Evolutionary conservation across 2,797 vertebrate genomes (phyloP), one percentile per base, ranked within the genome.

Genomic region (Chloroceryle inda): DNA sequence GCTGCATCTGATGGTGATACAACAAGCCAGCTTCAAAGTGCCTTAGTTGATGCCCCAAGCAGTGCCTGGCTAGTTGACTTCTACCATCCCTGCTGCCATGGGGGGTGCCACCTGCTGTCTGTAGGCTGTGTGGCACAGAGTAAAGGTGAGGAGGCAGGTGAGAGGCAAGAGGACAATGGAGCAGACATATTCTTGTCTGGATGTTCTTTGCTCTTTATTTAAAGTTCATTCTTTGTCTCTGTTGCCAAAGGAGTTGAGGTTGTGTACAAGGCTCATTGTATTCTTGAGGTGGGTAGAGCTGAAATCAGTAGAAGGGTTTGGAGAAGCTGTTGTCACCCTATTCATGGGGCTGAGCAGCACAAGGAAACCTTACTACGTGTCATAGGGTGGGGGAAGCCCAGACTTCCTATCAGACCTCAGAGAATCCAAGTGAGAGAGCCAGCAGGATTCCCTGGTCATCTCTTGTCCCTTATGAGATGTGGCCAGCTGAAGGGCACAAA

Each of bases 401-500:
- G 15, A 31, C 13, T 52, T 64, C 29, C 47, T 74, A 12, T 38
- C 42, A 53, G 55, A 50, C 59, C 10, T 6, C n/a, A 56, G 35
- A 42, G 56, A 61, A 59, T 56, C 26, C 37, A 44, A 29, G 16
- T 0, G 1, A 77, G 29, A 17, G 27, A 42, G 3, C 31, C 42
- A 2, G 0, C 5, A n/a, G 27, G 4, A 16, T 37, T 63, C 31
- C 0, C 1, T 3, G 1, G 0, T 38, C 52, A 33, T 7, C 56
- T 53, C 52, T 56, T 26, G 22, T 49, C 12, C 29, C 19, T 62
- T 66, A 27, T 0, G 5, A 42, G 35, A 22, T 17, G 23, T 68
- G 27, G 26, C 20, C 38, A 6, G 22, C 11, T 59, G 24, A 55
- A 52, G 31, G 49, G 37, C 68, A 53, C 37, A 55, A 47, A 47